These are phyloP conservation scores for Odontophorus gujanensis DNA, from an alignment of 2,113 vertebrate genomes.

Conservation along the genomic window DNA sequence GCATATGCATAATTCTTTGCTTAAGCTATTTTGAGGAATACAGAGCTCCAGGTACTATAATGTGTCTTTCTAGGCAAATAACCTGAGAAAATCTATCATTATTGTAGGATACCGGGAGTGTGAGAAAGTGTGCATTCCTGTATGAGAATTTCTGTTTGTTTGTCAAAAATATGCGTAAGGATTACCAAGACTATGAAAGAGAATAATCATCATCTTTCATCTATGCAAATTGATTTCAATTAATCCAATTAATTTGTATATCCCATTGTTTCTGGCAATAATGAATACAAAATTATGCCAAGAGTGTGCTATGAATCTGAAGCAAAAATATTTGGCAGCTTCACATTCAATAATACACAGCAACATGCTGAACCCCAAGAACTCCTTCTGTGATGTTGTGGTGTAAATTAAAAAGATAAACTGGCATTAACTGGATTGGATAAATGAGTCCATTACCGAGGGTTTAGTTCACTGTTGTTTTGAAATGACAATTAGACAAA, in stretches of 20 bases:
- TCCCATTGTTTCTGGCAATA: not conserved
- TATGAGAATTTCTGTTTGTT: not conserved
- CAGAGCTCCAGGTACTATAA: not conserved
- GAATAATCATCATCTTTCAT: not conserved
- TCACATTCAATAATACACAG: constrained; percentile 5
- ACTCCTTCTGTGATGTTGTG: not conserved
- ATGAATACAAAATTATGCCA: not conserved
- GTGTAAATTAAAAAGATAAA: constrained; percentile 45
- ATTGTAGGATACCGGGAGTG: not conserved
- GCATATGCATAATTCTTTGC: not conserved
- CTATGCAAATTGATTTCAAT: constrained; percentile 18
- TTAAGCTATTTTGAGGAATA: not conserved
- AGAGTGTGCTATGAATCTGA: not conserved
- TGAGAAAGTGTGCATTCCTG: not conserved
- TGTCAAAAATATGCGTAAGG: not conserved
- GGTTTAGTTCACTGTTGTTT: constrained; percentile 37
- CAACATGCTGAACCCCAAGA: not conserved
- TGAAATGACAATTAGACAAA: constrained; percentile 48
- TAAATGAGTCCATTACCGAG: constrained; percentile 41
- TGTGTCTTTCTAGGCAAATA: not conserved
- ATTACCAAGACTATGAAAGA: not conserved
- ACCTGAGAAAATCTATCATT: not conserved
- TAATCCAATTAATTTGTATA: constrained; percentile 1
- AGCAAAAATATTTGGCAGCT: not conserved
- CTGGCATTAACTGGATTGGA: constrained; percentile 20